Conservation (phyloP, 2,113 vertebrate genomes). For the Scartelaos histophorus region DNA sequence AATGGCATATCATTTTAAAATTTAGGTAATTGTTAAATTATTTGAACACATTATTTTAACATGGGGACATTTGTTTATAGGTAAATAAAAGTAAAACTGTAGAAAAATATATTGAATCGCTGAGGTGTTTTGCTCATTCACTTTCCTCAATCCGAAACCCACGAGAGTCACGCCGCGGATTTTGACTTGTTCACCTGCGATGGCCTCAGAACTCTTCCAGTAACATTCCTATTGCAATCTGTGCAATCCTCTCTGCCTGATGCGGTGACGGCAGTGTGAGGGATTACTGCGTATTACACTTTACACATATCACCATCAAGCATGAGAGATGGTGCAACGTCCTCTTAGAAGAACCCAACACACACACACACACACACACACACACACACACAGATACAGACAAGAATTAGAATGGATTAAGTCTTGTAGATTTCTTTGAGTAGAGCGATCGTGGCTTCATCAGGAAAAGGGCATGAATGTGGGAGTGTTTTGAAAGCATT, state of each 20-base stretch:
- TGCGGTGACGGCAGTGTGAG: constrained; percentile 20
- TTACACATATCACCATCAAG: constrained; percentile 43
- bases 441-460: constrained; percentile 9
- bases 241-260: constrained; percentile 19
- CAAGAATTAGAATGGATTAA: constrained; percentile 46
- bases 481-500: constrained; percentile 4
- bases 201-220: constrained; percentile 36
- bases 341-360: constrained; percentile 28
- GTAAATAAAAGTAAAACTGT: too few relatives aligned
- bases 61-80: too few relatives aligned
- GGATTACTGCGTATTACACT: constrained; percentile 54
- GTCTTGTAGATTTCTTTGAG: constrained; percentile 31
- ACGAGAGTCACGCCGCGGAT: constrained; percentile 5
- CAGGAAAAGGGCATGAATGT: constrained; percentile 18
- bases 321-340: constrained; percentile 31
- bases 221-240: constrained; percentile 40
- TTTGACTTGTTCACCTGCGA: constrained; percentile 34
- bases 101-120: too few relatives aligned
- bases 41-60: too few relatives aligned
- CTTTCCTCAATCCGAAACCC: constrained; percentile 3
- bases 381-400: constrained; percentile 12
- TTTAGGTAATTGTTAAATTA: too few relatives aligned
- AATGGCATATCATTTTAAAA: too few relatives aligned
- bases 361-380: constrained; percentile 13
- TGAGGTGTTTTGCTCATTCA: too few relatives aligned